These are phyloP conservation scores for Acrobasis repandana DNA, from an alignment of 2,888 invertebrate species.

Conservation along the genomic window DNA sequence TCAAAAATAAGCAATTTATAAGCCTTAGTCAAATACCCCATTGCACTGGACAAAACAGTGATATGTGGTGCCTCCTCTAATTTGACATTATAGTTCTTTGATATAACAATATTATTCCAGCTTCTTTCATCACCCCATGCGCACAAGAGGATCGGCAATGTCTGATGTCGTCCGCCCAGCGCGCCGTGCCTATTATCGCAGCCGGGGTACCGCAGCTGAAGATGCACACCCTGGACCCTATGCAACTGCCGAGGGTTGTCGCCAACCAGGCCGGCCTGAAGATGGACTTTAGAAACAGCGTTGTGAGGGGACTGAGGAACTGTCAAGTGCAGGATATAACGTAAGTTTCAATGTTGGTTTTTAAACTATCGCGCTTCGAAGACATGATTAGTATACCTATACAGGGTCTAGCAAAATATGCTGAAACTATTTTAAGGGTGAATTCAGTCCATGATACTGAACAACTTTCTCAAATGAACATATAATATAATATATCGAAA, in stretches of 20 bases:
- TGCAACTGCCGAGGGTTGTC: constrained; percentile 51
- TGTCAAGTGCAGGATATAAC: constrained; percentile 52
- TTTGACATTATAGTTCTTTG: neutral
- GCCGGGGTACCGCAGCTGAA: constrained; percentile 58
- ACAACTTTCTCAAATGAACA: too few relatives aligned
- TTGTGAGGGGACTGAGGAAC: constrained; percentile 59
- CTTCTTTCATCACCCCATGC: constrained; percentile 60
- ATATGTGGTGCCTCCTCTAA: too few relatives aligned
- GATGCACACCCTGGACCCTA: constrained; percentile 60
- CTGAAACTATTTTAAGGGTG: too few relatives aligned
- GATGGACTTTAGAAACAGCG: constrained; percentile 64
- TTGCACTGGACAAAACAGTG: too few relatives aligned
- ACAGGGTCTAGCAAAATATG: too few relatives aligned
- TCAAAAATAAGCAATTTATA: too few relatives aligned
- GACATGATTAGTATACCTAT: too few relatives aligned
- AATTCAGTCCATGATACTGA: too few relatives aligned
- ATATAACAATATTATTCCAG: constrained; percentile 39
- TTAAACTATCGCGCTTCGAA: too few relatives aligned
- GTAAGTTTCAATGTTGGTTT: constrained; percentile 52
- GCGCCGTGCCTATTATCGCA: constrained; percentile 53
- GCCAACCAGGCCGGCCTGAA: constrained; percentile 59
- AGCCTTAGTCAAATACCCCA: too few relatives aligned
- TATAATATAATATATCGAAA: too few relatives aligned
- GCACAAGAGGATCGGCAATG: constrained; percentile 49
- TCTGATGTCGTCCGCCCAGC: constrained; percentile 53